Base-by-base conservation (phyloP, 37 sponge, comb jelly and placozoan species). In the Cladorhizidae sp. region DNA sequence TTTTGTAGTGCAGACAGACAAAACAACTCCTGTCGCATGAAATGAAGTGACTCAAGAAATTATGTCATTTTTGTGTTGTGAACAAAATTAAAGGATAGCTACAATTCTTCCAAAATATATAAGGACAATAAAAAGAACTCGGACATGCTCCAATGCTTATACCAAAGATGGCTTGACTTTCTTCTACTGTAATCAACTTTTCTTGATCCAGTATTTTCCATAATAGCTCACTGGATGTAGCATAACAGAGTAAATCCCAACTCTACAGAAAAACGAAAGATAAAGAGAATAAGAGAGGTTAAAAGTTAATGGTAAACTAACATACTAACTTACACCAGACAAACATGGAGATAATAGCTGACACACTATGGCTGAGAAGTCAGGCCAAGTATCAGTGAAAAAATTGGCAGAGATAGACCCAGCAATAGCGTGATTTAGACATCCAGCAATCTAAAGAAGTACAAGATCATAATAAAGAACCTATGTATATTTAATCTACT, bases 361-460 rank as follows among this genome's bases (percentile, higher is more conserved):
- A 36, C 67, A 29, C 26, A 65, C 67, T 65, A 65, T 28, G 36
- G 67, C 36, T 32, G 67, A 65, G 35, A 65, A 65, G 32, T 65
- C 67, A 32, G 67, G 67, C 67, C 32, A 65, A 32, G 32, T 32
- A 65, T 65, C 67, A 32, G 35, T 31, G 12, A 31, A 65, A 36
- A 65, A 65, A 31, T 65, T 65, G 32, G 67, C 67, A 65, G 67
- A 32, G 26, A 65, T 33, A 31, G 67, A 65, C 2, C 67, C 67
- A 28, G 26, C 36, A 15, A 65, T 25, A 31, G 35, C 36, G 32
- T 31, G 26, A 18, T 65, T 3, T 12, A 65, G 26, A 31, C 26
- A 31, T 65, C 67, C 67, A 14, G 31, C 67, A 15, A 65, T 33
- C 67, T 65, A 33, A 7, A 2, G 12, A 59, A 59, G 18, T 28